phyloP scores from a whole-genome alignment of 2,888 invertebrate species.

The Congeria kusceri region DNA sequence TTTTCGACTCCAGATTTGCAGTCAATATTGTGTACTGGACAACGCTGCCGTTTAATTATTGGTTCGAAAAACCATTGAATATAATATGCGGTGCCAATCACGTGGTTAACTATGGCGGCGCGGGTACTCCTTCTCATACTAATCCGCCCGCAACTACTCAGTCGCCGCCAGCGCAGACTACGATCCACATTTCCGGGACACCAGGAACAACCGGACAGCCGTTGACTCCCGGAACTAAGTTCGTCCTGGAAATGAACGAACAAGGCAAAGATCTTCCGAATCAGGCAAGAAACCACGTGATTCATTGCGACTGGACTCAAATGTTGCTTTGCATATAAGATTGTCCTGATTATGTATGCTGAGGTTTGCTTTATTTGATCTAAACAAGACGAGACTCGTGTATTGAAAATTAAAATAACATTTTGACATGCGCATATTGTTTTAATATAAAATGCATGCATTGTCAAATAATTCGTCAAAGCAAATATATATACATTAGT shows the following conservation, averaged over 20 bases:
- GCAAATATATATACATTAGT: too few species aligned
- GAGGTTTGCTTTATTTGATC: too few species aligned
- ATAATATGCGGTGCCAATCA: slow-evolving; percentile 49
- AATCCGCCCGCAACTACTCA: slow-evolving; percentile 5
- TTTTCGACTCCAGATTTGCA: slow-evolving; percentile 57
- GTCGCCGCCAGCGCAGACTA: slow-evolving; percentile 1
- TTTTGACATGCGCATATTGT: too few species aligned
- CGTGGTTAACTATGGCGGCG: slow-evolving; percentile 20
- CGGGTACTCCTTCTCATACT: slow-evolving; percentile 7
- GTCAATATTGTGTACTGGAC: slow-evolving; percentile 65
- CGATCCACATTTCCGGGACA: slow-evolving; percentile 21
- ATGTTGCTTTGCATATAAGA: too few species aligned
- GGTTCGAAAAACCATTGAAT: slow-evolving; percentile 40
- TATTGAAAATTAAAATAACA: too few species aligned
- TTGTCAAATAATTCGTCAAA: too few species aligned
- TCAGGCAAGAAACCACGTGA: slow-evolving; percentile 46
- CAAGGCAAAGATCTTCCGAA: slow-evolving; percentile 69
- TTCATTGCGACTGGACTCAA: too few species aligned
- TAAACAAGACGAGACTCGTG: too few species aligned
- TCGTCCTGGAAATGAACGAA: slow-evolving; percentile 76
- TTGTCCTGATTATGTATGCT: too few species aligned
- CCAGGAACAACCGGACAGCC: slow-evolving; percentile 5
- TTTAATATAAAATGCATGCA: too few species aligned
- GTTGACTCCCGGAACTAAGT: slow-evolving; percentile 62
- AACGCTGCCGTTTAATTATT: slow-evolving; percentile 49